Evolutionary conservation across 2,888 invertebrate genomes (phyloP), one percentile per base, ranked within the genome.

Genomic region (Stomorhina lunata): DNA sequence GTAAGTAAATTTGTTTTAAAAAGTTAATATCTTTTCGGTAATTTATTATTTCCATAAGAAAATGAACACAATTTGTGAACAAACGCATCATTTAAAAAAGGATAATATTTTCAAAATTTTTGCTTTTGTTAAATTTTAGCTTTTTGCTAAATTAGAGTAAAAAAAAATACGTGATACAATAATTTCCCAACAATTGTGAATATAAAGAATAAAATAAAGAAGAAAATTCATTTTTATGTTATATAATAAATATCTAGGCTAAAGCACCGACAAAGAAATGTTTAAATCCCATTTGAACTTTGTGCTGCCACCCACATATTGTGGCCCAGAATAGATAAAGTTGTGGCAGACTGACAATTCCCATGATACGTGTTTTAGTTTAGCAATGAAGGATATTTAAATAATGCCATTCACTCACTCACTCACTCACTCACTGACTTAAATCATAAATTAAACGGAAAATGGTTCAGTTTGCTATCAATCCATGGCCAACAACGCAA

Each of bases 281-380:
- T 15, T 61, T 10, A 61, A 43, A 61, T 61, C 61, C 61, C 25
- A 40, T 40, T 65, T 48, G 32, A 65, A 32, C 12, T 32, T 20
- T 63, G 12, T 15, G 17, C 45, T 7, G 63, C 29, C n/a, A n/a
- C n/a, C 45, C 45, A 65, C 45, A 65, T 20, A 22, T 59, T 59
- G n/a, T 4, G n/a, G 48, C 12, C 4, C 48, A 34, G n/a, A 20
- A 7, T 1, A 65, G 22, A 12, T 22, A 59, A 22, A 37, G 6
- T n/a, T 34, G 22, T 34, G n/a, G 57, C 34, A 59, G 34, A 20
- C 32, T 59, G 15, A 25, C 10, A 48, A 32, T 66, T 66, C 22
- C 34, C 48, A 20, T 22, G 34, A 48, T 15, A 34, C n/a, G n/a
- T n/a, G n/a, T n/a, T n/a, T n/a, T n/a, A n/a, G 12, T 48, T 17